phyloP scores from a whole-genome alignment of 2,113 vertebrate genomes.

The Bos indicus region DNA sequence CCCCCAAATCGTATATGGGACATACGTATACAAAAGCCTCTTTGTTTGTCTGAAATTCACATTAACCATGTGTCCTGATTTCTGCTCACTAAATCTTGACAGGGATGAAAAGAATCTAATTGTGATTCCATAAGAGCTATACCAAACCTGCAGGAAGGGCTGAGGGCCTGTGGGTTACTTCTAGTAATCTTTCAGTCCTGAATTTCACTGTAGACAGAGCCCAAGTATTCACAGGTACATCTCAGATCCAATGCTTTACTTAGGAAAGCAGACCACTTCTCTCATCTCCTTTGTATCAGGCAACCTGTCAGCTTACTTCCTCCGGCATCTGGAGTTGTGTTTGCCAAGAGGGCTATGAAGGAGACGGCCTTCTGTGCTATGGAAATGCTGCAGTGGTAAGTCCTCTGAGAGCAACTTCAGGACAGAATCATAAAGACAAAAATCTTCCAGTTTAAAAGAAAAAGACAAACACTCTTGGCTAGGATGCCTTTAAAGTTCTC shows the following conservation, averaged over 20 bases:
- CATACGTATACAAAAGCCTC: not conserved
- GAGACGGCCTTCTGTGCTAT: constrained; percentile 88
- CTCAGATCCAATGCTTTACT: not conserved
- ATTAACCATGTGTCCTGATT: not conserved
- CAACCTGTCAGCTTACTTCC: constrained; percentile 76
- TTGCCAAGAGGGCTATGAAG: constrained; percentile 85
- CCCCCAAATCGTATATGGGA: not conserved
- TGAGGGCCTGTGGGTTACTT: too few species aligned
- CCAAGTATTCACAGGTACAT: rapidly evolving
- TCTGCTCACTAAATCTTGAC: not conserved
- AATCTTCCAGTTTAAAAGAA: not conserved
- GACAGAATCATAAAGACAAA: not conserved
- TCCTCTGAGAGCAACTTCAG: not conserved
- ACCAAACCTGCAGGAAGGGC: not conserved
- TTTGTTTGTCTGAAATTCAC: not conserved
- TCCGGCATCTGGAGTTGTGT: constrained; percentile 86
- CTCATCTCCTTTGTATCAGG: constrained; percentile 71
- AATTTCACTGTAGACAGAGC: not conserved
- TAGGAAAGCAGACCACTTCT: not conserved
- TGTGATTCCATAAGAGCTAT: not conserved
- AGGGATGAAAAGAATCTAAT: not conserved
- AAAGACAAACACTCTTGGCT: not conserved
- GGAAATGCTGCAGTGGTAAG: constrained; percentile 87
- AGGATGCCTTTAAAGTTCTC: not conserved
- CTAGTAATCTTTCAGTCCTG: not conserved